Base-by-base conservation (phyloP, 2,888 invertebrate species). In the Sarcophaga rosellei region DNA sequence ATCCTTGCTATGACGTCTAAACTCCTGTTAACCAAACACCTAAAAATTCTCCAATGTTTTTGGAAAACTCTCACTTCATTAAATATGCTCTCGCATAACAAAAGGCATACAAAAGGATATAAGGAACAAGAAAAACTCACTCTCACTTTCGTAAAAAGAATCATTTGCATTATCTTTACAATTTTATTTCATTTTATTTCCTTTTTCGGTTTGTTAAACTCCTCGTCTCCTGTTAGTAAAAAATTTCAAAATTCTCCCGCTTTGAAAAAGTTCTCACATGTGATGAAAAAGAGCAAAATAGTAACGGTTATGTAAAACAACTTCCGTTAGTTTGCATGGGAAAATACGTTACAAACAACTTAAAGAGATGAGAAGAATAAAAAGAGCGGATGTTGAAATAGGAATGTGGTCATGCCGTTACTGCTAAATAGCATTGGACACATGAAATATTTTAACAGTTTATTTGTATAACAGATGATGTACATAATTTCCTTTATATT, bases 171-270 rank as follows among this genome's bases (percentile, higher is more conserved):
- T 53, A 35, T 35, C 35, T 35, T 35, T 10, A 10, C 0, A 35
- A 0, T 35, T 1, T 8, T 35, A 35, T 1, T 35, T 35, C 35
- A 35, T 35, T 35, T 35, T 35, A 35, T 2, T 35, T 1, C 2
- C 1, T 35, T 35, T 35, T 35, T 35, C 35, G 8, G 35, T 35
- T 35, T 35, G 35, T 35, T 53, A 53, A 1, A 61, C 1, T 61
- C n/a, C 61, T 61, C 20, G 21, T 20, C 61, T 61, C 68, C 47
- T 68, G 68, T 65, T 82, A 59, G 17, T 12, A 65, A 72, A 82
- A 82, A 72, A n/a, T 72, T 65, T 72, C 20, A 65, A 65, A 45
- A 65, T 82, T 72, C 59, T 72, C 76, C 70, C 76, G 81, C 47
- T 75, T 68, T 75, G n/a, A 53, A 57, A 81, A 68, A 21, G 12